A percentile compares a stretch with the other conserved stretches of the same genome.
Conservation (phyloP, 2,888 invertebrate species). For the Odontothrips loti region DNA sequence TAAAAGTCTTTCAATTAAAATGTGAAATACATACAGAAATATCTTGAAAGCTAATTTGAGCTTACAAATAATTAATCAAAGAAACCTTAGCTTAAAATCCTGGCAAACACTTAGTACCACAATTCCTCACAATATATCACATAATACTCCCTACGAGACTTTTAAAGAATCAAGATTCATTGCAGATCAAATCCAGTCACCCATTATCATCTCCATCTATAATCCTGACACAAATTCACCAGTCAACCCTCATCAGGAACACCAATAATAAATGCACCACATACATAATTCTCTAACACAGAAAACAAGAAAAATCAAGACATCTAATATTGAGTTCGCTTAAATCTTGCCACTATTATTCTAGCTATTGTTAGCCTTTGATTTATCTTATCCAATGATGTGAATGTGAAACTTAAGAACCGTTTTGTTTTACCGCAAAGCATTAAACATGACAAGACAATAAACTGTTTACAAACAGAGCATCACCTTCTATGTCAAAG, state of each 20-base stretch:
- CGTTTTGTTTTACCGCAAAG: no score
- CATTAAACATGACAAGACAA: no score
- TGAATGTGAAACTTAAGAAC: no score
- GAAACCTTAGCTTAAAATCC: slow-evolving; percentile 2
- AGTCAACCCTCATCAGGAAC: background rate
- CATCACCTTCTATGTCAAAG: no score
- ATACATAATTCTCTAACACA: background rate
- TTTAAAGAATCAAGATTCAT: background rate
- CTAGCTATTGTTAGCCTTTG: no score
- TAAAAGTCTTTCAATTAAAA: slow-evolving; percentile 14
- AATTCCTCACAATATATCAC: slow-evolving; percentile 16
- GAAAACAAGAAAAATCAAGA: background rate
- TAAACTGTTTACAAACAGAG: no score
- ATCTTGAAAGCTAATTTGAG: slow-evolving; percentile 20
- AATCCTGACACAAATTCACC: background rate
- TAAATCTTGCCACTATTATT: no score
- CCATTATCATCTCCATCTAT: background rate
- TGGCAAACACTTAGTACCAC: slow-evolving; percentile 16
- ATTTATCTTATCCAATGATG: no score
- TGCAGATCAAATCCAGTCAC: background rate
- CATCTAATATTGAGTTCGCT: no score
- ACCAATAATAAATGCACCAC: background rate
- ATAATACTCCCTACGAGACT: slow-evolving; percentile 14
- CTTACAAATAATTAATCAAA: slow-evolving; percentile 10
- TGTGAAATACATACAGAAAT: slow-evolving; percentile 9